phyloP scores from a whole-genome alignment of 2,113 vertebrate species.

The Phaethon lepturus region DNA sequence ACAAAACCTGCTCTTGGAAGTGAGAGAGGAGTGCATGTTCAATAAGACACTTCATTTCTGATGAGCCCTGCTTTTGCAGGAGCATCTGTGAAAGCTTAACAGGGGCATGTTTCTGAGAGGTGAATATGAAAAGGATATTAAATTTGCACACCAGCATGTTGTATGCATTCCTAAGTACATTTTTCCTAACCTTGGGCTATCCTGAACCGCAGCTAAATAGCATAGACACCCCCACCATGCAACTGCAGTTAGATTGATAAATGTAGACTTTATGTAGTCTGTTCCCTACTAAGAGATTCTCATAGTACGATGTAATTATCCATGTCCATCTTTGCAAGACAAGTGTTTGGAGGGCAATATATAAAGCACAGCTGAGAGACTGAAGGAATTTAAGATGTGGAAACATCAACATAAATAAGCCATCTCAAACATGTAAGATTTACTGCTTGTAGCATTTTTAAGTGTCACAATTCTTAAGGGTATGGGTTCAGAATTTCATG shows the following conservation, averaged over 20 bases:
- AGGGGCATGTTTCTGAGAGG: not conserved
- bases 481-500: not conserved
- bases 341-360: not conserved
- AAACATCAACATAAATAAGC: not conserved
- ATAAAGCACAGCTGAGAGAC: not conserved
- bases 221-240: not conserved
- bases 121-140: not conserved
- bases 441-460: not conserved
- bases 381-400: not conserved
- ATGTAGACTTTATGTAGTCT: not conserved
- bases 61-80: not conserved
- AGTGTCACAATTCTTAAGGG: not conserved
- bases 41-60: not conserved
- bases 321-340: not conserved
- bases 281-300: not conserved
- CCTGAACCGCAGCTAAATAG: not conserved
- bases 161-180: not conserved
- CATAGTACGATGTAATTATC: not conserved
- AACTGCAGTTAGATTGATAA: not conserved
- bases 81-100: not conserved
- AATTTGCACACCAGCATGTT: not conserved
- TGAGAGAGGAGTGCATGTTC: not conserved
- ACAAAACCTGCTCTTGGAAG: not conserved
- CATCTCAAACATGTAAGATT: not conserved
- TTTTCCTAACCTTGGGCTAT: not conserved